Conservation (phyloP, 2,888 invertebrate species). For the Amaurobius ferox region DNA sequence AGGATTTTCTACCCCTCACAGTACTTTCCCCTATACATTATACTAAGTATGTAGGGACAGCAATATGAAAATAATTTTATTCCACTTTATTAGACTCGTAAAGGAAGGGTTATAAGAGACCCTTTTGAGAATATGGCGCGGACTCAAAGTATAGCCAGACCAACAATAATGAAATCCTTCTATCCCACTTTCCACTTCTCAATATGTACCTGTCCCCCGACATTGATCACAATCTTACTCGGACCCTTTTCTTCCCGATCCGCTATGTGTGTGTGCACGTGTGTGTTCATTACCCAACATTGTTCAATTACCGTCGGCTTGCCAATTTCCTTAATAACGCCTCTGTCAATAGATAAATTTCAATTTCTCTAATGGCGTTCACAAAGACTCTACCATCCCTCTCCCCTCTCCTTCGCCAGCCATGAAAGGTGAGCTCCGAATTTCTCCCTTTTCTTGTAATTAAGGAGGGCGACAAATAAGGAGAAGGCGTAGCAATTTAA, state of each 20-base stretch:
- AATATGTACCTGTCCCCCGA: conserved; percentile 35
- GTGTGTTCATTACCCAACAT: conserved; percentile 71
- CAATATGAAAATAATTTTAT: too few relatives aligned
- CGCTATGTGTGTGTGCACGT: conserved; percentile 20
- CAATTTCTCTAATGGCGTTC: conserved; percentile 73
- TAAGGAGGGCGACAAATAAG: conserved; percentile 73
- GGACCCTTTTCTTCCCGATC: conserved; percentile 48
- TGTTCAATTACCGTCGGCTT: conserved; percentile 72
- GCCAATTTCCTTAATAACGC: conserved; percentile 73
- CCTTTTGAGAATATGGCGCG: too few relatives aligned
- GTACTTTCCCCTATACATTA: too few relatives aligned
- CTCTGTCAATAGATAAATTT: conserved; percentile 73
- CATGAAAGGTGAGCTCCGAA: conserved; percentile 68
- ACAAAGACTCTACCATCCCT: conserved; percentile 34
- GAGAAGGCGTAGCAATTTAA: conserved; percentile 69
- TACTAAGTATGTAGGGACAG: too few relatives aligned
- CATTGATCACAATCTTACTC: not conserved
- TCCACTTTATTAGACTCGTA: too few relatives aligned
- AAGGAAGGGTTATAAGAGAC: too few relatives aligned
- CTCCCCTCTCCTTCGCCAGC: conserved; percentile 15
- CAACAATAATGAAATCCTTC: too few relatives aligned
- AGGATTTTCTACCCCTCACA: too few relatives aligned
- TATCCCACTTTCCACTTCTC: not conserved
- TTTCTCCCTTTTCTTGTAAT: conserved; percentile 68
- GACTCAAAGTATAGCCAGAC: too few relatives aligned